phyloP scores from a whole-genome alignment of 2,113 vertebrate species.

The Lepisosteus osseus region DNA sequence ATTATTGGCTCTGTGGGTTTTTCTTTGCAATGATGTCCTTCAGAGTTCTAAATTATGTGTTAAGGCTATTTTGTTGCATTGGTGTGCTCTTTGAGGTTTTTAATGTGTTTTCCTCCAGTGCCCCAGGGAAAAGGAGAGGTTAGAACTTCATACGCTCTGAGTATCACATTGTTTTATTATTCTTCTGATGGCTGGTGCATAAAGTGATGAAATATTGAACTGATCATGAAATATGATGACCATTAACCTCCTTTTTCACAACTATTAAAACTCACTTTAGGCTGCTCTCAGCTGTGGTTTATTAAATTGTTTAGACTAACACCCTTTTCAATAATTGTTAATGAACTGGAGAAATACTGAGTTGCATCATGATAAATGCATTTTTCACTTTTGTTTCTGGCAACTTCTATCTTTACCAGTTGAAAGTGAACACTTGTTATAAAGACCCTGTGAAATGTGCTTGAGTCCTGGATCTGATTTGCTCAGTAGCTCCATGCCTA shows the following conservation, averaged over 20 bases:
- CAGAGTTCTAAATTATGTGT: conserved; percentile 68
- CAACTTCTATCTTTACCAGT: conserved; percentile 52
- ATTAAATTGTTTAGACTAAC: conserved; percentile 81
- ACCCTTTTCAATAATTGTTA: conserved; percentile 71
- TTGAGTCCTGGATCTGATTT: conserved; percentile 15
- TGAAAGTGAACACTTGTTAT: conserved; percentile 8
- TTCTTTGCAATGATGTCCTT: conserved; percentile 59
- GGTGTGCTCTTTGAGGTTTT: conserved; percentile 72
- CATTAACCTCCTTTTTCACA: conserved; percentile 60
- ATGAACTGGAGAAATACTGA: conserved; percentile 64
- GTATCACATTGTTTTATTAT: conserved; percentile 76
- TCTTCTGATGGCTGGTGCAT: conserved; percentile 68
- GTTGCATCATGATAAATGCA: conserved; percentile 65
- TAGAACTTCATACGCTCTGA: conserved; percentile 73
- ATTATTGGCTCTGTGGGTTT: conserved; percentile 59
- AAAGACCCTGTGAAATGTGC: too few relatives aligned
- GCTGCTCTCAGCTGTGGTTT: conserved; percentile 65
- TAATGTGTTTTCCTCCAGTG: conserved; percentile 64
- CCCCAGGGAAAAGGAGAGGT: conserved; percentile 69
- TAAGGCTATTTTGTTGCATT: conserved; percentile 65
- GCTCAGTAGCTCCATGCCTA: conserved; percentile 29
- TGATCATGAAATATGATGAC: conserved; percentile 74
- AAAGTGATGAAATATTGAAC: conserved; percentile 80
- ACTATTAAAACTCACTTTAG: conserved; percentile 68
- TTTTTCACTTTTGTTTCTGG: conserved; percentile 49